These are phyloP conservation scores for Andrena flavipes DNA, from an alignment of 2,888 invertebrate species.

Conservation along the genomic window DNA sequence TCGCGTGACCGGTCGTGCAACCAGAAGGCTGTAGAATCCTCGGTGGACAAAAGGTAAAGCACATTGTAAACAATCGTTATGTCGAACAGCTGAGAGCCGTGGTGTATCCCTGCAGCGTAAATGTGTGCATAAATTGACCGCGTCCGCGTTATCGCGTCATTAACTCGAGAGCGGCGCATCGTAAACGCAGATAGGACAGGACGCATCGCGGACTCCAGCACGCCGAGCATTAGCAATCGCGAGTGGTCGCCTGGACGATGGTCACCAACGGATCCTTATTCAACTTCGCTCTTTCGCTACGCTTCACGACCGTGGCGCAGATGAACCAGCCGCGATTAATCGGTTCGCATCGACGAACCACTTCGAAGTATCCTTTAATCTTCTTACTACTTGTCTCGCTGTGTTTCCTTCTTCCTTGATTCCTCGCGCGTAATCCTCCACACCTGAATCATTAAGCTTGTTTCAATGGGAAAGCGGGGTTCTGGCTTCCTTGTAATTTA, in stretches of 20 bases:
- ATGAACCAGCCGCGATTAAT: not conserved
- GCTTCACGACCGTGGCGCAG: not conserved
- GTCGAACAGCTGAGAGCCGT: not conserved
- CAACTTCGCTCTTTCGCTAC: not conserved
- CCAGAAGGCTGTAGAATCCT: not conserved
- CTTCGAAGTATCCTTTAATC: not conserved
- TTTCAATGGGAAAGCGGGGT: too few relatives aligned
- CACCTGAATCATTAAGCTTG: too few relatives aligned
- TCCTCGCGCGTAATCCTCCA: not conserved
- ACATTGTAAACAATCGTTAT: constrained; percentile 37
- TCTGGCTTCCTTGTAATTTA: too few relatives aligned
- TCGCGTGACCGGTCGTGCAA: not conserved
- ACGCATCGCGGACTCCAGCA: not conserved
- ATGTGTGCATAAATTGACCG: constrained; percentile 19
- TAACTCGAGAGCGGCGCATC: constrained; percentile 6
- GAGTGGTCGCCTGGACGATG: not conserved
- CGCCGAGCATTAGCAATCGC: not conserved
- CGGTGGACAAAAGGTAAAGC: not conserved
- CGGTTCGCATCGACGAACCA: not conserved
- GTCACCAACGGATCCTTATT: not conserved
- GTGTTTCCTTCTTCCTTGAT: not conserved
- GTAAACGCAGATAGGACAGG: constrained; percentile 16
- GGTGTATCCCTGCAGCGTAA: not conserved
- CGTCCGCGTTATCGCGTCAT: constrained; percentile 13
- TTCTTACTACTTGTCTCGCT: not conserved